phyloP scores from a whole-genome alignment of 2,113 vertebrate genomes.

The Pogonocichla stellata region DNA sequence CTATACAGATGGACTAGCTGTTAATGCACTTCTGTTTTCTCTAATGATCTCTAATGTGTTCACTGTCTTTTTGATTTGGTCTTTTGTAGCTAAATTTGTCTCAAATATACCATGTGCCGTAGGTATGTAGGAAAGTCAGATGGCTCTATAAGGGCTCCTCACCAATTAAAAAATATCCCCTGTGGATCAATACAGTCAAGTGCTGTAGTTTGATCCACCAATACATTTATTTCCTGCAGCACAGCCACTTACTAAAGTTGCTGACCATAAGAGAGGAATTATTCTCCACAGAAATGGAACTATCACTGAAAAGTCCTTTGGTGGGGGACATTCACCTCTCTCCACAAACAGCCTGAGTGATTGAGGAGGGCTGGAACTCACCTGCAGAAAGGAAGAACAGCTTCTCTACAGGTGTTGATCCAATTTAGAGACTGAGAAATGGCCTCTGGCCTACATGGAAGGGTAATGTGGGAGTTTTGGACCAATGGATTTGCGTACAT shows the following conservation, averaged over 20 bases:
- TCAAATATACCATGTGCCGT: background rate
- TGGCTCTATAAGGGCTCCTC: conserved; percentile 14
- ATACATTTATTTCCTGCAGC: conserved; percentile 11
- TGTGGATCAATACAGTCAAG: conserved; percentile 11
- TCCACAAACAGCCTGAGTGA: background rate
- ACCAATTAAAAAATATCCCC: conserved; percentile 58
- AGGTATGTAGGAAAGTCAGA: conserved; percentile 7
- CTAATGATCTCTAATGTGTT: background rate
- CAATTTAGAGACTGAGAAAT: conserved; percentile 18
- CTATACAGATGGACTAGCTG: background rate
- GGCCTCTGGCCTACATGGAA: background rate
- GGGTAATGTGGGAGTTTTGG: background rate
- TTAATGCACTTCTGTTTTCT: background rate
- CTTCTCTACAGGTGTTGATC: background rate
- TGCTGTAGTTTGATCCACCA: background rate
- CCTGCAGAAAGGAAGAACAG: background rate
- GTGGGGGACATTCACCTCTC: background rate
- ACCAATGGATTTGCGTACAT: background rate
- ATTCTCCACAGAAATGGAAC: conserved; percentile 52
- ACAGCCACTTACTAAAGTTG: conserved; percentile 5
- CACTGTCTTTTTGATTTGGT: background rate
- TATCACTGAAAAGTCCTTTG: background rate
- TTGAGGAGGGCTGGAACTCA: conserved; percentile 23
- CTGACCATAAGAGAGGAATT: background rate
- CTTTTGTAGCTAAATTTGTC: conserved; percentile 18